A percentile compares a stretch with the other conserved stretches of the same genome.
These are phyloP conservation scores for Montipora cactus DNA, from an alignment of 64 coral and sea anemone genomes.

Conservation along the genomic window DNA sequence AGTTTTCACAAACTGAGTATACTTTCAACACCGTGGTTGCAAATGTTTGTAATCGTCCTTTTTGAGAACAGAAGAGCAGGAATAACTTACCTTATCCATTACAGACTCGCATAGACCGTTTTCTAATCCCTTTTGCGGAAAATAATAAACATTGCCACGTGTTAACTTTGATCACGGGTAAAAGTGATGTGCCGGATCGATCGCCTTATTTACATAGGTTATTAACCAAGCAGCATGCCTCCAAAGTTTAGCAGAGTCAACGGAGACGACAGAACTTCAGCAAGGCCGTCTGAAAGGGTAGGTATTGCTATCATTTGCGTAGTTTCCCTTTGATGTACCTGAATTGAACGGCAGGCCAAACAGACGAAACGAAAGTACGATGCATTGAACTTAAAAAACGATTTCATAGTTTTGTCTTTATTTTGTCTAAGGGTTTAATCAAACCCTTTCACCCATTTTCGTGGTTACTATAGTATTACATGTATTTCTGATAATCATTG, in stretches of 20 bases:
- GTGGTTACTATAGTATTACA: too few relatives aligned
- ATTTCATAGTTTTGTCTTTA: too few relatives aligned
- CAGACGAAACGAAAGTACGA: too few relatives aligned
- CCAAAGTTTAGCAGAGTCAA: conserved; percentile 83
- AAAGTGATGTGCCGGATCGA: not conserved
- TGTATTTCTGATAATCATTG: too few relatives aligned
- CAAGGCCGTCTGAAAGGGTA: conserved; percentile 80
- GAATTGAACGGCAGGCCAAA: too few relatives aligned
- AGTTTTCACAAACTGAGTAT: too few relatives aligned
- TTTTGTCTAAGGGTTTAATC: too few relatives aligned
- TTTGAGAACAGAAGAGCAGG: not conserved
- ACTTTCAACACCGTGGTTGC: too few relatives aligned
- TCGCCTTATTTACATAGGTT: not conserved
- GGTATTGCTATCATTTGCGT: not conserved
- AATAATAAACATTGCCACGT: conserved; percentile 13
- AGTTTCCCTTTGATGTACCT: too few relatives aligned
- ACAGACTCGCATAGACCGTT: not conserved
- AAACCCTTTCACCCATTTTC: too few relatives aligned
- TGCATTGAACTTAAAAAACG: too few relatives aligned
- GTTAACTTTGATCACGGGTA: not conserved
- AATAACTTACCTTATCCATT: not conserved
- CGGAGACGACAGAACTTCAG: conserved; percentile 57
- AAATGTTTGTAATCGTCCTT: too few relatives aligned
- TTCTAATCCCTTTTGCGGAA: not conserved
- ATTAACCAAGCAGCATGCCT: conserved; percentile 43